Evolutionary conservation across 1,140 invertebrate species (phyloP).

Genomic region (Drosophila lowei): DNA sequence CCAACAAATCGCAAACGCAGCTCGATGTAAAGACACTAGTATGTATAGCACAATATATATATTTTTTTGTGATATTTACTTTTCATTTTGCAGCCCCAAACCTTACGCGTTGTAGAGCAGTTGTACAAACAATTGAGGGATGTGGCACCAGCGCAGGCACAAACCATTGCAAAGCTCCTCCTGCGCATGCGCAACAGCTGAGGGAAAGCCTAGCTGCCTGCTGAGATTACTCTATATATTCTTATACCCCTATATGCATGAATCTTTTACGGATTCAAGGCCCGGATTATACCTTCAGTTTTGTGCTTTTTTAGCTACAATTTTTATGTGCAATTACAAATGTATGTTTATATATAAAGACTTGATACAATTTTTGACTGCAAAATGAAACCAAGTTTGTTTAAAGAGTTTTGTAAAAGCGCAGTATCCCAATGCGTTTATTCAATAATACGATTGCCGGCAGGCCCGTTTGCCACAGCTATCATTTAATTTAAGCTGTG

Average conservation of each 20-base stretch:
- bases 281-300: constrained; percentile 1
- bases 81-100: constrained; percentile 49
- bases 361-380: constrained; percentile 16
- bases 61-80: neutral
- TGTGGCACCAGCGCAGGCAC: constrained; percentile 51
- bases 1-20: constrained; percentile 85
- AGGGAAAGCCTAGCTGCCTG: constrained; percentile 12
- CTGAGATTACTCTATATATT: constrained; percentile 34
- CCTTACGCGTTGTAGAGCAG: constrained; percentile 59
- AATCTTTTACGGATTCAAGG: constrained; percentile 43
- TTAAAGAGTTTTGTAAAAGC: constrained; percentile 47
- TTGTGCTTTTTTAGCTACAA: constrained; percentile 30
- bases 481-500: constrained; percentile 51
- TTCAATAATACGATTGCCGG: constrained; percentile 49
- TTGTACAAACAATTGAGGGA: constrained; percentile 66
- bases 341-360: constrained; percentile 11
- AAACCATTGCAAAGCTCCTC: constrained; percentile 66
- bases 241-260: constrained; percentile 1
- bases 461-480: constrained; percentile 46
- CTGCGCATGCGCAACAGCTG: constrained; percentile 68
- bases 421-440: constrained; percentile 56
- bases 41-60: constrained; percentile 3
- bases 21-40: constrained; percentile 73
- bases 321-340: constrained; percentile 40
- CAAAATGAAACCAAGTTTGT: constrained; percentile 12